Conservation (phyloP, 1,140 invertebrate genomes). For the Amyelois transitella region DNA sequence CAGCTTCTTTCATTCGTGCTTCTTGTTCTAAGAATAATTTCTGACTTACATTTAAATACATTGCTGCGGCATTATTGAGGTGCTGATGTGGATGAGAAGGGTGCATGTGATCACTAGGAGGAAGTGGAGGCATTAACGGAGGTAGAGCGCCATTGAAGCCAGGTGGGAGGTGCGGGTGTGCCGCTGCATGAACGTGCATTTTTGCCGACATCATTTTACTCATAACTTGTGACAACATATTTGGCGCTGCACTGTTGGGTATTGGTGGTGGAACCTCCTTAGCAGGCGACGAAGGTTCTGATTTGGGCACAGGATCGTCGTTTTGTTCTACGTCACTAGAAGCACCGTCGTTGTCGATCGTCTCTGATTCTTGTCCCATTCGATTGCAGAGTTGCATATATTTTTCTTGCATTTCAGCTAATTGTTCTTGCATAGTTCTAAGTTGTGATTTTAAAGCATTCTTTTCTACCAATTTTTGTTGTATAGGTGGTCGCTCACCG, state of each 20-base stretch:
- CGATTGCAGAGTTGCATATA: constrained; percentile 90
- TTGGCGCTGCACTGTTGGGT: constrained; percentile 69
- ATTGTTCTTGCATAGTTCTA: constrained; percentile 89
- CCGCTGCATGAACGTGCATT: constrained; percentile 74
- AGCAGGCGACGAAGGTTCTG: constrained; percentile 76
- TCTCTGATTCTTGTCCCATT: constrained; percentile 86
- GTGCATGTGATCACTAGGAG: constrained; percentile 72
- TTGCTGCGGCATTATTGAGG: constrained; percentile 81
- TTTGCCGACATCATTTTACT: constrained; percentile 81
- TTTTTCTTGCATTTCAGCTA: constrained; percentile 92
- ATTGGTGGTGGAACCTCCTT: constrained; percentile 75
- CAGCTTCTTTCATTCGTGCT: constrained; percentile 82
- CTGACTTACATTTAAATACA: constrained; percentile 83
- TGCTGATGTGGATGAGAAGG: constrained; percentile 76
- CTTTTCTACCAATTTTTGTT: constrained; percentile 89
- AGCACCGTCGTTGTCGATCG: constrained; percentile 83
- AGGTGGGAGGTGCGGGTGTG: constrained; percentile 72
- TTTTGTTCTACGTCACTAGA: constrained; percentile 80
- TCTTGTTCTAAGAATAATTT: constrained; percentile 86
- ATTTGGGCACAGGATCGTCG: constrained; percentile 71
- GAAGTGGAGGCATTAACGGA: constrained; percentile 75
- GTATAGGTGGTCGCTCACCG: constrained; percentile 82
- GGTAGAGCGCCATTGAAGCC: constrained; percentile 75
- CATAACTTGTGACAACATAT: constrained; percentile 81
- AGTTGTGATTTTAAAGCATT: constrained; percentile 89